Conservation (phyloP, 2,888 invertebrate species). For the Monoplex corrugatus region DNA sequence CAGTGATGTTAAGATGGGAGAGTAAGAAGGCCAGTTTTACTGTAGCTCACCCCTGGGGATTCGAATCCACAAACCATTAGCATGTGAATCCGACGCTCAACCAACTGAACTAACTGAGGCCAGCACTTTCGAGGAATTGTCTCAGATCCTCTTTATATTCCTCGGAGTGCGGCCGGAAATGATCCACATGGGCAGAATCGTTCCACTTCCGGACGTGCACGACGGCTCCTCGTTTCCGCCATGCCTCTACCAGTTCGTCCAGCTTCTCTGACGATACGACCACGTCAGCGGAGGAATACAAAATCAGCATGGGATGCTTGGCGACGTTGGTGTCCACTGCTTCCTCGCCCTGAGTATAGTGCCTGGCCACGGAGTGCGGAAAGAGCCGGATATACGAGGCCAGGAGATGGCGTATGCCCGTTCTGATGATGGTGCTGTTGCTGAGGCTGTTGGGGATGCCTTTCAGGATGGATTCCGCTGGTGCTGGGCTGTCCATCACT, state of each 20-base stretch:
- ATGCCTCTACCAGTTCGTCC: not conserved
- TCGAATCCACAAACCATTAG: too few relatives aligned
- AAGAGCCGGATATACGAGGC: constrained; percentile 24
- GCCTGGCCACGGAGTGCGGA: not conserved
- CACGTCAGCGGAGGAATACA: constrained; percentile 40
- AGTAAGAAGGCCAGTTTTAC: too few relatives aligned
- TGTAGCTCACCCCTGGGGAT: too few relatives aligned
- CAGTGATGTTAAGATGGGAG: too few relatives aligned
- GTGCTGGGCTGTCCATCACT: constrained; percentile 36
- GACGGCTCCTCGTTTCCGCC: not conserved
- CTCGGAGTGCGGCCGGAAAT: constrained; percentile 19
- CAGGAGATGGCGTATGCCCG: not conserved
- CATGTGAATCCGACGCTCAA: too few relatives aligned
- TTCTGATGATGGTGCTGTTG: not conserved
- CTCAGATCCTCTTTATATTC: constrained; percentile 35
- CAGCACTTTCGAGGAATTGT: not conserved
- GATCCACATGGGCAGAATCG: constrained; percentile 30
- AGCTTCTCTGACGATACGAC: not conserved
- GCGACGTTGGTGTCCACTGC: not conserved
- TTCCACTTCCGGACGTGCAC: constrained; percentile 38
- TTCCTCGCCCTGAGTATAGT: constrained; percentile 11
- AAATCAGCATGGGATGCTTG: constrained; percentile 10
- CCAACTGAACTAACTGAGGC: too few relatives aligned
- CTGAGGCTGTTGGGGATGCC: constrained; percentile 40
- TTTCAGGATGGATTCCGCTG: not conserved